phyloP scores from a whole-genome alignment of 92 coral and sea anemone genomes.

The Micromussa lordhowensis region DNA sequence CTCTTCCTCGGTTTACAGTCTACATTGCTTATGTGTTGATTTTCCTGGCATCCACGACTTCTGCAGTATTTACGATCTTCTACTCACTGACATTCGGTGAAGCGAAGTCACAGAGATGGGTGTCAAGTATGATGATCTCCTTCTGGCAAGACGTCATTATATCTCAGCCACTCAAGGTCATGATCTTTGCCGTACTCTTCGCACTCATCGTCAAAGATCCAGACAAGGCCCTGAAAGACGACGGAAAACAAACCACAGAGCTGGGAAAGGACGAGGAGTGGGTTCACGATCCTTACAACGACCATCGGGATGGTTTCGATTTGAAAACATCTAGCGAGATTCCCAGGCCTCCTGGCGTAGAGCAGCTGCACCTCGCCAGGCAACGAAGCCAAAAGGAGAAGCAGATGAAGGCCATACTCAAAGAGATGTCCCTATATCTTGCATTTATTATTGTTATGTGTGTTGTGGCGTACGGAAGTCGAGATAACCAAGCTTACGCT shows the following conservation, averaged over 20 bases:
- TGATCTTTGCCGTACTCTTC: slow-evolving; percentile 76
- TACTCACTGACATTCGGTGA: slow-evolving; percentile 84
- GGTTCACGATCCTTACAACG: slow-evolving; percentile 59
- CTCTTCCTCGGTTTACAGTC: slow-evolving; percentile 75
- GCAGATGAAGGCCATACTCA: slow-evolving; percentile 78
- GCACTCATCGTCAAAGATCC: slow-evolving; percentile 92
- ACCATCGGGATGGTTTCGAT: slow-evolving; percentile 1
- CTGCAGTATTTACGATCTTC: slow-evolving; percentile 76
- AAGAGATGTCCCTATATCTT: slow-evolving; percentile 72
- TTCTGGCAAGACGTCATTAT: slow-evolving; percentile 90
- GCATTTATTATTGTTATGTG: slow-evolving; percentile 69
- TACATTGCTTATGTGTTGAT: slow-evolving; percentile 82
- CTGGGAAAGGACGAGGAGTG: slow-evolving; percentile 70
- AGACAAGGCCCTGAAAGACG: slow-evolving; percentile 68
- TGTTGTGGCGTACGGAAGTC: slow-evolving; percentile 81
- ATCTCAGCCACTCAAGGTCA: slow-evolving; percentile 90
- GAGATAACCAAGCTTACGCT: slow-evolving; percentile 57
- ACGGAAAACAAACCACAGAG: slow-evolving; percentile 43
- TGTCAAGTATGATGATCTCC: slow-evolving; percentile 85
- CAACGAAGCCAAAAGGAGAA: slow-evolving; percentile 72
- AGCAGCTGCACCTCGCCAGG: slow-evolving; percentile 66
- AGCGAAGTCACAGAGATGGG: slow-evolving; percentile 87
- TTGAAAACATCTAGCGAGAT: slow-evolving; percentile 39
- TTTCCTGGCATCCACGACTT: slow-evolving; percentile 65
- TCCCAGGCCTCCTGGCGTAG: slow-evolving; percentile 79